These are phyloP conservation scores for Antennarius maculatus DNA, from an alignment of 2,797 vertebrate species.

Conservation along the genomic window DNA sequence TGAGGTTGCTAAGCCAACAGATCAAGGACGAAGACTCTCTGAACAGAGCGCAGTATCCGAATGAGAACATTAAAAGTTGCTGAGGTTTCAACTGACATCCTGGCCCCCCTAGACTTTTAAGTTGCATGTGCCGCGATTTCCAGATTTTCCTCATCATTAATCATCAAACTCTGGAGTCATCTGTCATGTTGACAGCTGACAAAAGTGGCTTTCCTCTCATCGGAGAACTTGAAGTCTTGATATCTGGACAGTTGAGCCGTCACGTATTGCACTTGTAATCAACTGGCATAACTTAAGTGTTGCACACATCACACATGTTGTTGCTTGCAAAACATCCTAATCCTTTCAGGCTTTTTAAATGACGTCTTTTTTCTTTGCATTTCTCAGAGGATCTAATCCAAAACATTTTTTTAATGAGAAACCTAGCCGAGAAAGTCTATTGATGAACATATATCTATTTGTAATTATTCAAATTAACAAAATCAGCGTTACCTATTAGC, in stretches of 20 bases:
- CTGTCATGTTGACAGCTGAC: slow-evolving; percentile 56
- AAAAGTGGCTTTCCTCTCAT: slow-evolving; percentile 25
- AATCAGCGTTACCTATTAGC: background rate
- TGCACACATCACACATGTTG: no score
- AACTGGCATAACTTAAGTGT: no score
- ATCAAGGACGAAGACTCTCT: slow-evolving; percentile 14
- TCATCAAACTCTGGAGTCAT: slow-evolving; percentile 48
- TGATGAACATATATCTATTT: background rate
- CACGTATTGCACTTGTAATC: background rate
- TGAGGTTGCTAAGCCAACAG: slow-evolving; percentile 27
- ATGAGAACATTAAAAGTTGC: slow-evolving; percentile 19
- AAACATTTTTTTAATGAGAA: background rate
- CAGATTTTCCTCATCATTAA: slow-evolving; percentile 55
- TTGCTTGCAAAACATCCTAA: background rate
- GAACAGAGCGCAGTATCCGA: slow-evolving; percentile 1
- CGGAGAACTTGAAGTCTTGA: background rate
- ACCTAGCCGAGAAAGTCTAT: background rate
- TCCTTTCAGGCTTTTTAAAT: background rate
- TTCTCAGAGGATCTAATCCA: background rate
- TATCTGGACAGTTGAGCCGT: slow-evolving; percentile 6
- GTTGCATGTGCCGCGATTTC: slow-evolving; percentile 22
- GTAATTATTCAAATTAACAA: background rate
- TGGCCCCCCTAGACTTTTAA: slow-evolving; percentile 21
- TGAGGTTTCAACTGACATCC: slow-evolving; percentile 42
- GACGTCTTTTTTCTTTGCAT: no score